These are phyloP conservation scores for Virgularia gustaviana DNA, from an alignment of 92 coral and sea anemone genomes.

Conservation along the genomic window DNA sequence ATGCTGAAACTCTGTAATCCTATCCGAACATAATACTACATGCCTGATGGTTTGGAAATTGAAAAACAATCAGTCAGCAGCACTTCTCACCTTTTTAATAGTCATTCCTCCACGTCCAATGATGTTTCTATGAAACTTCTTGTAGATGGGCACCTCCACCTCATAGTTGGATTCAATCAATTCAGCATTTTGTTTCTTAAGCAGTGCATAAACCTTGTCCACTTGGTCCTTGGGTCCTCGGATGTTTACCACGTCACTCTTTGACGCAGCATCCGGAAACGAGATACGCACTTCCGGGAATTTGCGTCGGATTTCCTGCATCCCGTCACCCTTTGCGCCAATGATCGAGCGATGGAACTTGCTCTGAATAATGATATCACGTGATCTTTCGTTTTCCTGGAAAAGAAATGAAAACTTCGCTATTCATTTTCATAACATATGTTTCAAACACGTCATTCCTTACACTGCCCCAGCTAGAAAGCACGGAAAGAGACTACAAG, in stretches of 20 bases:
- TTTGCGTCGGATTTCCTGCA: constrained; percentile 84
- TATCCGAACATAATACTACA: too few relatives aligned
- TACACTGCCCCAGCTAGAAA: background rate
- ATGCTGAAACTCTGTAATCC: too few relatives aligned
- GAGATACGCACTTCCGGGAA: constrained; percentile 93
- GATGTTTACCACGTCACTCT: constrained; percentile 80
- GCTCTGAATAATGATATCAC: constrained; percentile 86
- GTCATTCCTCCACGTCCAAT: constrained; percentile 95
- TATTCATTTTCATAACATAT: too few relatives aligned
- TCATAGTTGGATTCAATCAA: constrained; percentile 88
- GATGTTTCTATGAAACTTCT: constrained; percentile 95
- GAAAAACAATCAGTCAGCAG: background rate
- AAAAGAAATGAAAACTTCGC: background rate
- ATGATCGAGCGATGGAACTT: constrained; percentile 94
- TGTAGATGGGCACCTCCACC: constrained; percentile 86
- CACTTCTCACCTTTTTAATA: constrained; percentile 67
- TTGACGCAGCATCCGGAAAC: constrained; percentile 85
- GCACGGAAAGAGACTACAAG: background rate
- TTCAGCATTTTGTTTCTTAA: constrained; percentile 88
- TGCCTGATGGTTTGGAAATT: too few relatives aligned
- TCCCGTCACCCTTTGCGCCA: constrained; percentile 88
- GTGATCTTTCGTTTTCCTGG: constrained; percentile 90
- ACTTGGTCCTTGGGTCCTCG: constrained; percentile 94
- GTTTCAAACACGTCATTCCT: background rate
- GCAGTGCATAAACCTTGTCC: constrained; percentile 76